Conservation (phyloP, 2,888 invertebrate species). For the Baronia brevicornis region DNA sequence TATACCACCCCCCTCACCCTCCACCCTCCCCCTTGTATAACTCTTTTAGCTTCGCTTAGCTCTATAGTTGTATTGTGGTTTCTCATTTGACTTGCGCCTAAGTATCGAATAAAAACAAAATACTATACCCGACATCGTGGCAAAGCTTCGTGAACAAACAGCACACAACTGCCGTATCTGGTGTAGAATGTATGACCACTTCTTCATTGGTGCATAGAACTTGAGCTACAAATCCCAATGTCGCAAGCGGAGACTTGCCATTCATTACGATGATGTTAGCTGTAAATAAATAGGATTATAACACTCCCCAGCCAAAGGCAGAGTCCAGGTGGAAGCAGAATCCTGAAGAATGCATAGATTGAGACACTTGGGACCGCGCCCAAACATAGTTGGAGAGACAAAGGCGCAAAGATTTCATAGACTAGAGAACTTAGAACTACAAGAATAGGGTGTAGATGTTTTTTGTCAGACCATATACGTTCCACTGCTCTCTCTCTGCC, state of each 20-base stretch:
- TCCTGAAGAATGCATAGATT: neutral
- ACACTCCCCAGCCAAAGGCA: too few species aligned
- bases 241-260: neutral
- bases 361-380: too few species aligned
- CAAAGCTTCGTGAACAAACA: conserved; percentile 13
- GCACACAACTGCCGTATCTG: conserved; percentile 12
- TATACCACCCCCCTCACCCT: neutral
- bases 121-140: conserved; percentile 14
- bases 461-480: neutral
- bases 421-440: too few species aligned
- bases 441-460: too few species aligned
- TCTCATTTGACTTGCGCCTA: too few species aligned
- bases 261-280: conserved; percentile 8
- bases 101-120: neutral
- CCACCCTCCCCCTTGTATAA: too few species aligned
- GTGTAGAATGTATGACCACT: conserved; percentile 1
- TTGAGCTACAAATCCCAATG: conserved; percentile 8
- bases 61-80: too few species aligned
- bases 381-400: too few species aligned
- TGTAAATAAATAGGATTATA: neutral
- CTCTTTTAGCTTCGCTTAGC: too few species aligned
- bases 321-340: too few species aligned
- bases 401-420: too few species aligned
- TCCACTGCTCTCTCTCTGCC: neutral
- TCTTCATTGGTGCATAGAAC: neutral